Evolutionary conservation across 2,797 vertebrate species (phyloP), one percentile per base, ranked within the genome.

Genomic region (Peromyscus eremicus): DNA sequence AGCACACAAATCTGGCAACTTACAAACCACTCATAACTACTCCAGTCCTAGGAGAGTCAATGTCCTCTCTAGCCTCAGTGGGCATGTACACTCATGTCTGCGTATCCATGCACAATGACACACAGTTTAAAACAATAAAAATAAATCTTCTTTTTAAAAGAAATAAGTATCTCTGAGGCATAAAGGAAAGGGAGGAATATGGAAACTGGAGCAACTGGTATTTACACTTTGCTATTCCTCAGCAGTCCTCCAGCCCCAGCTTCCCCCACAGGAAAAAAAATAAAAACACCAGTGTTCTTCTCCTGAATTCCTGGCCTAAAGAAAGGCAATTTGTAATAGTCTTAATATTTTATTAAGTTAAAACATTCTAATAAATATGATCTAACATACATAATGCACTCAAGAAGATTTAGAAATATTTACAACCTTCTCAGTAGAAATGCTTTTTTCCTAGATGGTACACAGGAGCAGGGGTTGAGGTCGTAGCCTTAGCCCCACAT

Each of bases 271-370:
- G 25, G 27, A 73, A 84, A 57, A 57, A 88, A 80, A 23, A 46
- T 7, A n/a, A 46, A 77, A 66, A 21, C 5, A 52, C 32, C 70
- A 92, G 85, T 71, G 19, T 57, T 49, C 82, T 94, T 91, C 57
- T 60, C 77, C 76, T 2, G 5, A 71, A 89, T 92, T 21, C 87
- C 6, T 0, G 97, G 43, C 49, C 93, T 91, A 97, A 98, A 94
- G 84, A 98, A 97, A 98, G 92, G 90, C 90, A 97, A 70, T 91
- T 43, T 60, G 12, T 52, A 97, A 68, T 73, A 97, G 96, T 94
- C 94, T 98, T 70, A 95, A 98, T 97, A 98, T 87, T 99, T 99
- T 99, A 99, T 99, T 99, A 99, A 99, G 91, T 99, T 99, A 99
- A 98, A 98, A 98, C 97, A 92, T 95, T 98, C 98, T 98, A 99